Evolutionary conservation across 2,888 invertebrate genomes (phyloP), one percentile per base, ranked within the genome.

Genomic region (Tetanocera ferruginea): DNA sequence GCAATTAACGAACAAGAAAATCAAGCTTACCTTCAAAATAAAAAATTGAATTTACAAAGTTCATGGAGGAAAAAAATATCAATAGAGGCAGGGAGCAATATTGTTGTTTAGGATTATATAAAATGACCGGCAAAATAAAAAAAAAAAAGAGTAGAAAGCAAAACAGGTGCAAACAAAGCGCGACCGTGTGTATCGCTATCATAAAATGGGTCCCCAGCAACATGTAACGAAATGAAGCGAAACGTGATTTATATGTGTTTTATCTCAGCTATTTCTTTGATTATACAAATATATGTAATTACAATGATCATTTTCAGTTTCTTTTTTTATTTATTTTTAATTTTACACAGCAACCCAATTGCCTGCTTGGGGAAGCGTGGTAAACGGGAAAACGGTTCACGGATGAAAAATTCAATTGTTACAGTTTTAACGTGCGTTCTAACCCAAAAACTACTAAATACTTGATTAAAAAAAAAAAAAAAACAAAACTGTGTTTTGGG

Each of bases 221-320:
- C 55, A 71, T 31, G 43, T 52, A 71, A 55, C 52, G 52, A 71
- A 71, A 73, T 73, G 37, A 73, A 62, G 62, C 73, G 73, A 25
- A 51, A 62, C 73, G 43, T 43, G 73, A 62, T 52, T 43, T 23
- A 25, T 67, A 23, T 67, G 34, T 67, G 34, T 67, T 37, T 31
- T 66, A 43, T 57, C 11, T 23, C 19, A 4, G 1, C 25, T 17
- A 23, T 55, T 23, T 55, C 19, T 19, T 23, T 55, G 23, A 23
- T 23, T 55, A 19, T 55, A n/a, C n/a, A n/a, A n/a, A n/a, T n/a
- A 11, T 25, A 28, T 28, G 28, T 14, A 14, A 28, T 55, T 55
- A 25, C 28, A 28, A 28, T 14, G 19, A 28, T 5, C 9, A 60
- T 14, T 14, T n/a, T n/a, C n/a, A n/a, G n/a, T n/a, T n/a, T n/a